These are phyloP conservation scores for Acanthaster planci DNA, from an alignment of 35 echinoderm and acorn worm genomes.

Conservation along the genomic window DNA sequence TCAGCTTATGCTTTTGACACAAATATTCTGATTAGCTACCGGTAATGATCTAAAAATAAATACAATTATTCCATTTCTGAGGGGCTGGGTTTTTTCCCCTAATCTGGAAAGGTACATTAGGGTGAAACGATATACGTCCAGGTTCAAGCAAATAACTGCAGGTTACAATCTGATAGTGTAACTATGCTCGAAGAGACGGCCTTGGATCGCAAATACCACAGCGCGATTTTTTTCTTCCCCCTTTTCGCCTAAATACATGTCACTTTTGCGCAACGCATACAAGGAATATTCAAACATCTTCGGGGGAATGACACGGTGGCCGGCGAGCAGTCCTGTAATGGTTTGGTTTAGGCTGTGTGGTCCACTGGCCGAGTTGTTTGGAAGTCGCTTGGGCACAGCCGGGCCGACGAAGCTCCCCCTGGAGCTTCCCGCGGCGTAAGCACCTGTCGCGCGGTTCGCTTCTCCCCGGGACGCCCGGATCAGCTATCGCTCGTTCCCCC, in stretches of 20 bases:
- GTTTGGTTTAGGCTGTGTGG: slow-evolving; percentile 11
- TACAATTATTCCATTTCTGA: too few species aligned
- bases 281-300: slow-evolving; percentile 30
- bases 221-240: background rate
- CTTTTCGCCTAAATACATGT: background rate
- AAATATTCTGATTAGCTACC: too few species aligned
- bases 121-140: slow-evolving; percentile 19
- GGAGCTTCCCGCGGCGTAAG: background rate
- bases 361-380: slow-evolving; percentile 23
- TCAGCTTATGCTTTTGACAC: too few species aligned
- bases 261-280: slow-evolving; percentile 13
- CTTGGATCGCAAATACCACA: background rate
- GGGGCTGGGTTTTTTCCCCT: background rate
- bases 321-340: background rate
- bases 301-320: slow-evolving; percentile 1
- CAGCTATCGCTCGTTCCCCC: background rate
- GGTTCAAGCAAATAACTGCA: slow-evolving; percentile 13
- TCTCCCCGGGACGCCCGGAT: background rate
- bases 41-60: too few species aligned
- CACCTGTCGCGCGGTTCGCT: background rate
- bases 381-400: background rate
- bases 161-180: slow-evolving; percentile 2
- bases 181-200: background rate
- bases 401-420: background rate
- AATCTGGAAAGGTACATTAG: too few species aligned